Conservation (phyloP, 2,113 vertebrate species). For the Calyptomena viridis region DNA sequence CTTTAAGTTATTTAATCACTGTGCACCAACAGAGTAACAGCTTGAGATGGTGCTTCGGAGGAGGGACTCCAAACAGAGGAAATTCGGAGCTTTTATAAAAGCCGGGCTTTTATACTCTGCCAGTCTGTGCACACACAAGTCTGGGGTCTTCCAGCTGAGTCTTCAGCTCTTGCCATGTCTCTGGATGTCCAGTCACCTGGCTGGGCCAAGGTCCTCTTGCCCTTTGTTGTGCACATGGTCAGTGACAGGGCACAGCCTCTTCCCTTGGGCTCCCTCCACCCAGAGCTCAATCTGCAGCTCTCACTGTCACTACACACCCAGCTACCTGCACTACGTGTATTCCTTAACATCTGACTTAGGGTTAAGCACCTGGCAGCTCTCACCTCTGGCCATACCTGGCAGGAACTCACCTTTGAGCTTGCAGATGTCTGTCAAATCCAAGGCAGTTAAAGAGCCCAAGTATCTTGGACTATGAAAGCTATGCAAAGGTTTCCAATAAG, state of each 20-base stretch:
- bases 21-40: not conserved
- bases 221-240: not conserved
- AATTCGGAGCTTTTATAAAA: too few relatives aligned
- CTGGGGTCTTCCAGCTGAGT: not conserved
- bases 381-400: not conserved
- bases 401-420: not conserved
- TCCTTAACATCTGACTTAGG: not conserved
- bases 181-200: not conserved
- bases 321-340: not conserved
- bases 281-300: not conserved
- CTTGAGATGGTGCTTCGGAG: not conserved
- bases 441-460: not conserved
- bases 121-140: not conserved
- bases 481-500: not conserved
- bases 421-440: not conserved
- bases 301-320: not conserved
- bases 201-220: not conserved
- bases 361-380: not conserved
- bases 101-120: not conserved
- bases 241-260: not conserved
- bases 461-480: not conserved
- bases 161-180: not conserved
- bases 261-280: not conserved
- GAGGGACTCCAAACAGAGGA: not conserved
- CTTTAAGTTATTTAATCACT: not conserved